Evolutionary conservation across 2,888 invertebrate species (phyloP).

Genomic region (Nemurella pictetii): DNA sequence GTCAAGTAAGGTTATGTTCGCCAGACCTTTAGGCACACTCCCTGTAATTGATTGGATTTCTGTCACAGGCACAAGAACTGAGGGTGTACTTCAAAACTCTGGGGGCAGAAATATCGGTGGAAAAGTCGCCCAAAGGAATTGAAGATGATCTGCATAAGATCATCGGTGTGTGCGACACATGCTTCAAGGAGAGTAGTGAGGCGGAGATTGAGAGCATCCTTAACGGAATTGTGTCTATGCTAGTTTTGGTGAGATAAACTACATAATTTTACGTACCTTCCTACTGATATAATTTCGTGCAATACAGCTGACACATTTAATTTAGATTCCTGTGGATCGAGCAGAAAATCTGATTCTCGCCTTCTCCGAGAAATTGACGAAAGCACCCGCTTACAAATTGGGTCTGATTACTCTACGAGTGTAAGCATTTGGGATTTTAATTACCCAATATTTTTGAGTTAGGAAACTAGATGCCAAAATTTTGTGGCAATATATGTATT

Average conservation of each 20-base stretch:
- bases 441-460: constrained; percentile 4
- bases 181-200: constrained; percentile 86
- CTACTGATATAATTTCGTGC: not conserved
- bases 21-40: not conserved
- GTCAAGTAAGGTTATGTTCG: constrained; percentile 43
- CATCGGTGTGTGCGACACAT: constrained; percentile 89
- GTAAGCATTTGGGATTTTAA: constrained; percentile 62
- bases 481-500: not conserved
- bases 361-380: constrained; percentile 89
- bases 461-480: not conserved
- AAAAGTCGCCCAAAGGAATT: constrained; percentile 85
- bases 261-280: not conserved
- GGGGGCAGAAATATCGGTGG: constrained; percentile 93
- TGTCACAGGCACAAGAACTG: constrained; percentile 78
- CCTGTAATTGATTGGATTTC: constrained; percentile 29
- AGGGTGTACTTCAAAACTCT: constrained; percentile 87
- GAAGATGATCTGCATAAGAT: constrained; percentile 94
- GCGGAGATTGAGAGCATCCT: constrained; percentile 88
- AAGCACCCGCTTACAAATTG: constrained; percentile 79
- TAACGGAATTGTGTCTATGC: constrained; percentile 94
- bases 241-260: constrained; percentile 71
- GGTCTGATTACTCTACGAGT: constrained; percentile 82
- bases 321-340: constrained; percentile 78
- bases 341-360: constrained; percentile 86
- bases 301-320: constrained; percentile 9